Conservation (phyloP, 1,140 invertebrate genomes). For the Adoxophyes honmai region DNA sequence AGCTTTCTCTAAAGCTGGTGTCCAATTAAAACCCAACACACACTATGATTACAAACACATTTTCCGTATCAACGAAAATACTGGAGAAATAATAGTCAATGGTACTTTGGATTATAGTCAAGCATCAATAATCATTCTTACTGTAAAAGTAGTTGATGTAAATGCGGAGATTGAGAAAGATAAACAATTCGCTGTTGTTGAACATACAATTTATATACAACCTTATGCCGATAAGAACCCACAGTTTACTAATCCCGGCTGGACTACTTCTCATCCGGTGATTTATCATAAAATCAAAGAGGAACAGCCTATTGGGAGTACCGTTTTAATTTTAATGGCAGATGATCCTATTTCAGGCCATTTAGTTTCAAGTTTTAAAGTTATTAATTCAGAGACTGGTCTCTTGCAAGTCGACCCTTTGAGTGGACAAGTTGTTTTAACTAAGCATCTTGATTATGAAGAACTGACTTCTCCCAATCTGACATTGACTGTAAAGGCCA, state of each 20-base stretch:
- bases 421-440: constrained; percentile 84
- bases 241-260: constrained; percentile 84
- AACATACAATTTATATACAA: constrained; percentile 89
- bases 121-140: constrained; percentile 87
- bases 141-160: constrained; percentile 84
- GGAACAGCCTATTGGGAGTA: constrained; percentile 88
- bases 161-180: constrained; percentile 84
- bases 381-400: constrained; percentile 68
- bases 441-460: constrained; percentile 87
- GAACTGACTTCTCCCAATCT: constrained; percentile 81
- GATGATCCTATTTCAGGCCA: constrained; percentile 84
- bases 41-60: constrained; percentile 83
- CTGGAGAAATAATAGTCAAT: constrained; percentile 84
- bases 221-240: constrained; percentile 89
- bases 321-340: constrained; percentile 84
- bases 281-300: constrained; percentile 85
- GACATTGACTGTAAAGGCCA: constrained; percentile 84
- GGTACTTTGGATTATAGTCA: constrained; percentile 86
- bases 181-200: constrained; percentile 81
- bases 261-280: constrained; percentile 82
- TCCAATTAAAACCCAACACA: constrained; percentile 79
- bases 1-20: constrained; percentile 87
- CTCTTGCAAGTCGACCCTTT: constrained; percentile 80
- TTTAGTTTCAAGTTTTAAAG: constrained; percentile 80
- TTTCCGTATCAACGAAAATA: constrained; percentile 83